Evolutionary conservation across 2,113 vertebrate genomes (phyloP).

Genomic region (Neogobius melanostomus): DNA sequence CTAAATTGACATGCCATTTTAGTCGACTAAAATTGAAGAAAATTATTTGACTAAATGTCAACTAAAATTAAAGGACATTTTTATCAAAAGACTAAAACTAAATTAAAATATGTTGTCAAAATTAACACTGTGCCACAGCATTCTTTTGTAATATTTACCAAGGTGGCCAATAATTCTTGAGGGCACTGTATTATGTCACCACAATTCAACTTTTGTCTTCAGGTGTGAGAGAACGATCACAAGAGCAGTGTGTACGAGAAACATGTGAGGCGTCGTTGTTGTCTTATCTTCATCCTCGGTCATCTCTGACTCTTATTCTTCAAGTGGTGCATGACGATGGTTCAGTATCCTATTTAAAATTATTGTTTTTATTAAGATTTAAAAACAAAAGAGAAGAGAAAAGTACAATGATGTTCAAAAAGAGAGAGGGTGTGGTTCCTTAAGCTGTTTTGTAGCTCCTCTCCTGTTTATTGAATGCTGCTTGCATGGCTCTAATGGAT

Average conservation of each 20-base stretch:
- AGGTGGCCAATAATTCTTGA: too few species aligned
- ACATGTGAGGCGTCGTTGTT: conserved; percentile 82
- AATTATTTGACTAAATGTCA: too few species aligned
- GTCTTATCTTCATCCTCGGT: conserved; percentile 84
- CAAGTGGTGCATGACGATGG: conserved; percentile 88
- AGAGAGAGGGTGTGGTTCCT: conserved; percentile 45
- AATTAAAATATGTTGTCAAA: too few species aligned
- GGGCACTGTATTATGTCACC: neutral
- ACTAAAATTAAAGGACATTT: too few species aligned
- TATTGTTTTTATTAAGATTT: neutral
- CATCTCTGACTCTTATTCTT: conserved; percentile 86
- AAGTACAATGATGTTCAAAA: too few species aligned
- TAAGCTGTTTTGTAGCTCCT: conserved; percentile 77
- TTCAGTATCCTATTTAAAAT: conserved; percentile 84
- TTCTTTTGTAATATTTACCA: too few species aligned
- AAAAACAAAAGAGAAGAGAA: neutral
- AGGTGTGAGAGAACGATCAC: conserved; percentile 86
- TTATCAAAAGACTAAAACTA: too few species aligned
- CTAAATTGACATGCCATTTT: too few species aligned
- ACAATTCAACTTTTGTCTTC: neutral
- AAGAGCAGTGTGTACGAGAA: conserved; percentile 86
- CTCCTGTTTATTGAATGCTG: conserved; percentile 84
- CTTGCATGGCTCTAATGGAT: conserved; percentile 90
- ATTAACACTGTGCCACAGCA: too few species aligned
- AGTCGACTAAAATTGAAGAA: too few species aligned